Conservation (phyloP, 1,140 invertebrate genomes). For the Tetraneura akinire region DNA sequence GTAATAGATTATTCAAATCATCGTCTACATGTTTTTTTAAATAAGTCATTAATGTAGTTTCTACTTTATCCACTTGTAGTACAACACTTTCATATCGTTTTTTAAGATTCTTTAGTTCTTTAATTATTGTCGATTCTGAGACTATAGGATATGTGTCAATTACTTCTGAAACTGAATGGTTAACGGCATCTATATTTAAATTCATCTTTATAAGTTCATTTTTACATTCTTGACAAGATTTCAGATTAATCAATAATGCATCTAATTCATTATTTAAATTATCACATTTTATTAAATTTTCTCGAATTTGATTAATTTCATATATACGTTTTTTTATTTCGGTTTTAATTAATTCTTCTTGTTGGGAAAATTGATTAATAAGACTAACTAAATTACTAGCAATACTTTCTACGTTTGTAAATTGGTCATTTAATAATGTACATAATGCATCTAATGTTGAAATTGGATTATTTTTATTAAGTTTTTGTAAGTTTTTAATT, state of each 20-base stretch:
- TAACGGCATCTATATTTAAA: conserved; percentile 69
- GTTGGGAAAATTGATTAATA: conserved; percentile 70
- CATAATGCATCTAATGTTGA: conserved; percentile 71
- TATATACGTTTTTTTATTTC: conserved; percentile 72
- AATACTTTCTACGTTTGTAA: conserved; percentile 72
- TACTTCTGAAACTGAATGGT: conserved; percentile 71
- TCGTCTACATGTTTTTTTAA: conserved; percentile 86
- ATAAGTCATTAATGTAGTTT: conserved; percentile 75
- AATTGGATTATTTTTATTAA: conserved; percentile 74
- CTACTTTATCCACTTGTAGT: conserved; percentile 77
- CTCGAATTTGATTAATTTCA: conserved; percentile 74
- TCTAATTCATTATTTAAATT: conserved; percentile 85
- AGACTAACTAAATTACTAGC: conserved; percentile 75
- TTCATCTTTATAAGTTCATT: conserved; percentile 66
- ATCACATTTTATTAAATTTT: conserved; percentile 86
- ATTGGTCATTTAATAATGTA: conserved; percentile 74
- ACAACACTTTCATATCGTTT: conserved; percentile 76
- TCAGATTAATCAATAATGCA: conserved; percentile 76
- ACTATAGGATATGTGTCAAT: conserved; percentile 78
- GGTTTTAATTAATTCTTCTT: conserved; percentile 72
- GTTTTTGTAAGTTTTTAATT: conserved; percentile 75
- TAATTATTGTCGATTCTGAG: conserved; percentile 70
- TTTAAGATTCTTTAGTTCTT: conserved; percentile 76
- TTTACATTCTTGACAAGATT: conserved; percentile 62
- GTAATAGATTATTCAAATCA: conserved; percentile 77